A percentile compares a stretch with the other conserved stretches of the same genome.
Evolutionary conservation across 2,888 invertebrate genomes (phyloP).

Genomic region (Adelognathus sp.): DNA sequence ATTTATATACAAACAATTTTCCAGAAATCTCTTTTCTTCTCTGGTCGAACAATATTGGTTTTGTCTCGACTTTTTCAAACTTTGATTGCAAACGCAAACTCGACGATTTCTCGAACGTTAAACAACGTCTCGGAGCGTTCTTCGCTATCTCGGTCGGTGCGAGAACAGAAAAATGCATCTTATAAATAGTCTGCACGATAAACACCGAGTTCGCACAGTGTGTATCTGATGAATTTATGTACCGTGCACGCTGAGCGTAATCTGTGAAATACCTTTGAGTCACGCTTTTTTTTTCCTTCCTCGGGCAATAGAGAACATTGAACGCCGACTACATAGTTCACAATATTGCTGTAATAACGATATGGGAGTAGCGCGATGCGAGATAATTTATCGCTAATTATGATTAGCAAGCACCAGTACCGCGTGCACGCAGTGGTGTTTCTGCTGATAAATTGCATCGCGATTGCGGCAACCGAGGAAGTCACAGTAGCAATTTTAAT

Average conservation of each 20-base stretch:
- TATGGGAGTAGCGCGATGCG: background rate
- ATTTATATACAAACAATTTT: background rate
- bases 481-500: background rate
- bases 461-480: background rate
- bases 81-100: background rate
- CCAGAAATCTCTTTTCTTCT: background rate
- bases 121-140: background rate
- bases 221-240: background rate
- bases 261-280: background rate
- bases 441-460: constrained; percentile 19
- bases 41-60: constrained; percentile 41
- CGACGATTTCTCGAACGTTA: background rate
- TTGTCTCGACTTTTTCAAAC: background rate
- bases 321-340: background rate
- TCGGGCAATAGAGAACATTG: background rate
- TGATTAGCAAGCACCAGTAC: constrained; percentile 5
- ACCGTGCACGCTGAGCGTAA: background rate
- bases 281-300: background rate
- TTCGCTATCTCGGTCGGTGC: background rate
- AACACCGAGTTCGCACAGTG: background rate
- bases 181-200: background rate
- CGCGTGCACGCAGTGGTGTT: background rate
- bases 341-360: background rate
- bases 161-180: background rate
- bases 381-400: constrained; percentile 45